These are phyloP conservation scores for Syngnathus acus DNA, from an alignment of 2,797 vertebrate species.

Conservation along the genomic window DNA sequence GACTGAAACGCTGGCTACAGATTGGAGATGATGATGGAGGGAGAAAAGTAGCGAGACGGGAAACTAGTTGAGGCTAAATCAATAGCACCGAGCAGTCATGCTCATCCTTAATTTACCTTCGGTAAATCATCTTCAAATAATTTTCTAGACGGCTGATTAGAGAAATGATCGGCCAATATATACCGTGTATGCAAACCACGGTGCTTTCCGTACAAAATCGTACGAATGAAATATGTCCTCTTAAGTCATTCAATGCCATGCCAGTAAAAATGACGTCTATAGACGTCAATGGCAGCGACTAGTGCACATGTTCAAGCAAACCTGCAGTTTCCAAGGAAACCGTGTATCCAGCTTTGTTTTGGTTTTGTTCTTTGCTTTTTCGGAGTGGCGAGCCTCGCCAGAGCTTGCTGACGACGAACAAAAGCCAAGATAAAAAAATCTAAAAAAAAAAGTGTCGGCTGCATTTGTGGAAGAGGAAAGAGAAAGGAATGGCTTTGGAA, in stretches of 20 bases:
- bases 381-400: background rate
- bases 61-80: conserved; percentile 2
- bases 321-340: background rate
- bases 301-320: background rate
- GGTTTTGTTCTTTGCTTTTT: conserved; percentile 2
- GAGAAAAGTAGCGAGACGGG: background rate
- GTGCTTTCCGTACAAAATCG: too few species aligned
- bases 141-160: too few species aligned
- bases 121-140: too few species aligned
- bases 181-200: too few species aligned
- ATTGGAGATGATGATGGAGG: conserved; percentile 5
- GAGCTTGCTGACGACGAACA: background rate
- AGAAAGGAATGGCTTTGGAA: background rate
- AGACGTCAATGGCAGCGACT: too few species aligned
- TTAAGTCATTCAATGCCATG: too few species aligned
- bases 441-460: background rate
- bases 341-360: conserved; percentile 29
- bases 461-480: background rate
- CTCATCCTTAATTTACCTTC: background rate
- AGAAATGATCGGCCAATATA: too few species aligned
- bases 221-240: too few species aligned
- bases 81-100: background rate
- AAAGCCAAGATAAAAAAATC: background rate
- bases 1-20: conserved; percentile 4
- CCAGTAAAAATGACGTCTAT: too few species aligned